These are phyloP conservation scores for Thera britannica DNA, from an alignment of 2,888 invertebrate species.

Conservation along the genomic window DNA sequence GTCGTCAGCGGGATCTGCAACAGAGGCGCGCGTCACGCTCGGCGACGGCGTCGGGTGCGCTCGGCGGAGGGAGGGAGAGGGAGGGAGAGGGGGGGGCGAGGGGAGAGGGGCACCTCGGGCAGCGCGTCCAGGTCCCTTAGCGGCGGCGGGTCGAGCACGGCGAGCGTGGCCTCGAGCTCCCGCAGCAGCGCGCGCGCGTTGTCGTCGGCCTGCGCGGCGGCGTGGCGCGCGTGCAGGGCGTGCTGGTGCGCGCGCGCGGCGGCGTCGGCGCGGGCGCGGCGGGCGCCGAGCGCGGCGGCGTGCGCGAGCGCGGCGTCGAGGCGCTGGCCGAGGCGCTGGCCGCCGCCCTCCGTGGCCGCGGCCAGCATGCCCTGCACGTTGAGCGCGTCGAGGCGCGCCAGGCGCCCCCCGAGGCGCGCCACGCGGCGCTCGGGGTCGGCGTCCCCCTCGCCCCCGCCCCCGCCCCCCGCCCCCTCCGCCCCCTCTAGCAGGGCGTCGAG, in stretches of 20 bases:
- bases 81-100: too few relatives aligned
- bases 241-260: conserved; percentile 57
- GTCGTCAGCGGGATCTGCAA: conserved; percentile 55
- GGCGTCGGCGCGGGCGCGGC: conserved; percentile 87
- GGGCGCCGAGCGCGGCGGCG: conserved; percentile 69
- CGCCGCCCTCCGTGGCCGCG: conserved; percentile 82
- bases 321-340: conserved; percentile 89
- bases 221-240: conserved; percentile 60
- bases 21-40: conserved; percentile 66
- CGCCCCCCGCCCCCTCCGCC: conserved; percentile 87
- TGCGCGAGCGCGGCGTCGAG: conserved; percentile 85
- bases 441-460: conserved; percentile 89
- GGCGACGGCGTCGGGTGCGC: too few relatives aligned
- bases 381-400: conserved; percentile 90
- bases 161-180: conserved; percentile 87
- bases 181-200: conserved; percentile 92
- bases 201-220: conserved; percentile 87
- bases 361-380: conserved; percentile 50
- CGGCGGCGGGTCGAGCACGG: conserved; percentile 71
- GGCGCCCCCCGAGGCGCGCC: conserved; percentile 86
- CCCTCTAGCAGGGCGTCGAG: conserved; percentile 88
- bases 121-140: conserved; percentile 64
- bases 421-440: conserved; percentile 91
- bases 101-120: conserved; percentile 52
- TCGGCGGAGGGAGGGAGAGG: conserved; percentile 53